Percentiles rank a stretch among this genome's conserved stretches.
Evolutionary conservation across 2,888 invertebrate genomes (phyloP).

Genomic region (Eupithecia insigniata): DNA sequence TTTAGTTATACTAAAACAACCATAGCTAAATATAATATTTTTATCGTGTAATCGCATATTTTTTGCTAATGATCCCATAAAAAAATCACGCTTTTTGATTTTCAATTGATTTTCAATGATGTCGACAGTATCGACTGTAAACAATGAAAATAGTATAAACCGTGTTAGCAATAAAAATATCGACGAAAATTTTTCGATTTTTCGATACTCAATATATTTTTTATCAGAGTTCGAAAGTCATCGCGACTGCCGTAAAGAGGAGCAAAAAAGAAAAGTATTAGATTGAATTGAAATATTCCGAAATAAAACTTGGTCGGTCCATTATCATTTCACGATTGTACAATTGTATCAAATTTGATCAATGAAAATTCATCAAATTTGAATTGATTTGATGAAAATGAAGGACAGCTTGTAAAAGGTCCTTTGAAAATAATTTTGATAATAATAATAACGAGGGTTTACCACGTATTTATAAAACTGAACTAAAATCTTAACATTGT

Average conservation of each 20-base stretch:
- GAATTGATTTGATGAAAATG: too few species aligned
- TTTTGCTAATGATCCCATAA: too few species aligned
- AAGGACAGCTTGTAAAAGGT: background rate
- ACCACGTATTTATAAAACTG: conserved; percentile 1
- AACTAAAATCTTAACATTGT: background rate
- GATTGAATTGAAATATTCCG: conserved; percentile 23
- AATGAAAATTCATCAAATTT: too few species aligned
- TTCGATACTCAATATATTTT: conserved; percentile 3
- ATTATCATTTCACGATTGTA: background rate
- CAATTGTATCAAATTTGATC: background rate
- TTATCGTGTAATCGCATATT: too few species aligned
- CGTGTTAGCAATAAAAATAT: background rate
- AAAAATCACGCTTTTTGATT: too few species aligned
- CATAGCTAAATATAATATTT: too few species aligned
- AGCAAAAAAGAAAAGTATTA: conserved; percentile 17
- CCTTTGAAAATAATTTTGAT: background rate
- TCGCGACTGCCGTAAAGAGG: conserved; percentile 7
- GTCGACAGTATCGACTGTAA: too few species aligned
- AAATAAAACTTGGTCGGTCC: background rate
- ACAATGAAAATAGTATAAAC: too few species aligned
- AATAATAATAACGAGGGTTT: conserved; percentile 5
- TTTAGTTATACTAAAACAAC: too few species aligned
- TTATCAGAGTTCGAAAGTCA: background rate
- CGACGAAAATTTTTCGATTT: background rate
- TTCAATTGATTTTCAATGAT: too few species aligned